Percentiles rank a stretch among this genome's conserved stretches.
phyloP scores from a whole-genome alignment of 1,140 invertebrate genomes.

The Rhopalosiphum maidis region DNA sequence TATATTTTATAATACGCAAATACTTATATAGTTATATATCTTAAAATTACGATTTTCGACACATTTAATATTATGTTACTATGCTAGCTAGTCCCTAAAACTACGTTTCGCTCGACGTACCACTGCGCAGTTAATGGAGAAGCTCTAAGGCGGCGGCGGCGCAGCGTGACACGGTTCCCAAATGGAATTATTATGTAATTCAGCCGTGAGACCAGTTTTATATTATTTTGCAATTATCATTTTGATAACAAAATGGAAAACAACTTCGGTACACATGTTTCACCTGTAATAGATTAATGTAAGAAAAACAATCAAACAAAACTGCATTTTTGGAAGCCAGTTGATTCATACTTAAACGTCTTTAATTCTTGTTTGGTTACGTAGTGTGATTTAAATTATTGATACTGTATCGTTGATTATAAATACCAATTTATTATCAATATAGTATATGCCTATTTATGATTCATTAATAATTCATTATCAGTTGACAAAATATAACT shows the following conservation, averaged over 20 bases:
- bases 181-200: constrained; percentile 29
- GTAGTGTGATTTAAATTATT: neutral
- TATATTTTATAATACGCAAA: neutral
- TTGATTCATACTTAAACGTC: neutral
- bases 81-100: neutral
- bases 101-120: constrained; percentile 14
- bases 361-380: neutral
- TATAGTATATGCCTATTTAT: too few relatives aligned
- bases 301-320: neutral
- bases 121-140: neutral
- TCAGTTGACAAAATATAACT: too few relatives aligned
- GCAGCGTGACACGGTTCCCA: constrained; percentile 36
- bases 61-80: neutral
- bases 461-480: too few relatives aligned
- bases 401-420: neutral
- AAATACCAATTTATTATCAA: too few relatives aligned
- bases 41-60: constrained; percentile 12
- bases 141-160: neutral
- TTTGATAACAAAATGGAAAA: constrained; percentile 43
- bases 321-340: neutral
- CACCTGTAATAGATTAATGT: neutral
- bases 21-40: neutral
- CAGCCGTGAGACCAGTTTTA: constrained; percentile 12
- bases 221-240: constrained; percentile 45
- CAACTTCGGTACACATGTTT: neutral